Evolutionary conservation across 1,140 invertebrate species (phyloP).

Genomic region (Drosophila sp.): DNA sequence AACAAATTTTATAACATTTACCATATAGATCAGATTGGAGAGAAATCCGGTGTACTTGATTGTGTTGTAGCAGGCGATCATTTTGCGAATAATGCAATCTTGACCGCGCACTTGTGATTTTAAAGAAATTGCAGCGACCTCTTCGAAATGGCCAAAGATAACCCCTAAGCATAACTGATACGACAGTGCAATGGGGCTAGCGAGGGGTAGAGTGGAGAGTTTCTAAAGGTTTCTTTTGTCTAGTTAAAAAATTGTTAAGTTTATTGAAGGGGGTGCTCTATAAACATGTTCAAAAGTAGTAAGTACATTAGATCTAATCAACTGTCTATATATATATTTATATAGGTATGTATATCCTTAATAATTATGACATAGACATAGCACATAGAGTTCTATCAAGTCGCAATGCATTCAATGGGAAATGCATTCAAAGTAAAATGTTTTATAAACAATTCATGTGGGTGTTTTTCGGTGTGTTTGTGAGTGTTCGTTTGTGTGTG

Average conservation of each 20-base stretch:
- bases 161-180: slow-evolving; percentile 22
- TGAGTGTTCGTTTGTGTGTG: slow-evolving; percentile 10
- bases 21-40: slow-evolving; percentile 75
- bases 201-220: too few relatives aligned
- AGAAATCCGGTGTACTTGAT: slow-evolving; percentile 70
- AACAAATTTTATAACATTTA: slow-evolving; percentile 29
- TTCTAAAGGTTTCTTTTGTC: not conserved
- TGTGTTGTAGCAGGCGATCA: slow-evolving; percentile 73
- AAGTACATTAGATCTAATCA: slow-evolving; percentile 36
- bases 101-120: slow-evolving; percentile 39
- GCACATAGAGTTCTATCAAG: slow-evolving; percentile 51
- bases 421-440: slow-evolving; percentile 43
- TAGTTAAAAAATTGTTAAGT: slow-evolving; percentile 10
- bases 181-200: slow-evolving; percentile 18
- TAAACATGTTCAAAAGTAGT: slow-evolving; percentile 50
- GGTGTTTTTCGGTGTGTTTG: slow-evolving; percentile 55
- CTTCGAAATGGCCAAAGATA: slow-evolving; percentile 38
- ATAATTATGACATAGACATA: slow-evolving; percentile 74
- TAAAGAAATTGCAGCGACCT: slow-evolving; percentile 53
- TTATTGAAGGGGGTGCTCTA: slow-evolving; percentile 37
- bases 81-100: slow-evolving; percentile 54
- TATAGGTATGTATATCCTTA: slow-evolving; percentile 59
- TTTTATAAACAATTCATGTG: slow-evolving; percentile 73
- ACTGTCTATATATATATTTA: slow-evolving; percentile 43
- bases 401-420: slow-evolving; percentile 49